Percentiles rank a stretch among this genome's conserved stretches.
phyloP scores from a whole-genome alignment of 2,888 invertebrate species.

The Pantelozetes paolii region DNA sequence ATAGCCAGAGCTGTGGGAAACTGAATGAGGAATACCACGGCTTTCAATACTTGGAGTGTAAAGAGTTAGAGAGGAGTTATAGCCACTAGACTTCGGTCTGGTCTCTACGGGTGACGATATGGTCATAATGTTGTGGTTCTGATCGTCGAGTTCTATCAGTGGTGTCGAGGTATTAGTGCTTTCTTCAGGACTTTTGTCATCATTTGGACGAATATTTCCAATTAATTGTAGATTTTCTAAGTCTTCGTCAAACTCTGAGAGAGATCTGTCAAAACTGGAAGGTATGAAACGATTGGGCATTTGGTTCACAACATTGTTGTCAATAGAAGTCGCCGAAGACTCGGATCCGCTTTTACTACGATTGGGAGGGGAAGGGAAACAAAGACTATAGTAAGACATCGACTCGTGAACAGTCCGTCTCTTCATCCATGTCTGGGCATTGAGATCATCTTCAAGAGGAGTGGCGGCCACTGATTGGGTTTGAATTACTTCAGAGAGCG shows the following conservation, averaged over 20 bases:
- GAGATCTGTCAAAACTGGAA: conserved; percentile 4
- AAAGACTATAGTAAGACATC: conserved; percentile 44
- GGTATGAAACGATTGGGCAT: not conserved
- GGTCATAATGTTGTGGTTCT: conserved; percentile 21
- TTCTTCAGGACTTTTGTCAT: conserved; percentile 9
- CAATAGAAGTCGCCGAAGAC: conserved; percentile 21
- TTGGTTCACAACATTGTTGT: conserved; percentile 14
- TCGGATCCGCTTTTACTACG: not conserved
- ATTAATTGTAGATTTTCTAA: conserved; percentile 14
- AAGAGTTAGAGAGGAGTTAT: conserved; percentile 35
- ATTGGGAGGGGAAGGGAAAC: conserved; percentile 42
- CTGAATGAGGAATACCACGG: conserved; percentile 46
- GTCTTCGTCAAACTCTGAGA: conserved; percentile 29
- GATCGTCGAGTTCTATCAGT: conserved; percentile 26
- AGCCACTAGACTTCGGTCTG: conserved; percentile 27
- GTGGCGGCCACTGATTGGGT: conserved; percentile 9
- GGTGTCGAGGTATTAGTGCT: not conserved
- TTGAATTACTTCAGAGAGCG: conserved; percentile 42
- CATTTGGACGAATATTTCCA: conserved; percentile 22
- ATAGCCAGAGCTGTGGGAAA: conserved; percentile 48
- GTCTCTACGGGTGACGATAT: conserved; percentile 21
- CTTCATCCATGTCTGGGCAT: conserved; percentile 35
- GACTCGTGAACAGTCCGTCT: conserved; percentile 43
- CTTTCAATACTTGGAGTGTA: conserved; percentile 45
- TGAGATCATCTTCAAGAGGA: conserved; percentile 24